Evolutionary conservation across 2,888 invertebrate species (phyloP).

Genomic region (Pseudoips prasinana): DNA sequence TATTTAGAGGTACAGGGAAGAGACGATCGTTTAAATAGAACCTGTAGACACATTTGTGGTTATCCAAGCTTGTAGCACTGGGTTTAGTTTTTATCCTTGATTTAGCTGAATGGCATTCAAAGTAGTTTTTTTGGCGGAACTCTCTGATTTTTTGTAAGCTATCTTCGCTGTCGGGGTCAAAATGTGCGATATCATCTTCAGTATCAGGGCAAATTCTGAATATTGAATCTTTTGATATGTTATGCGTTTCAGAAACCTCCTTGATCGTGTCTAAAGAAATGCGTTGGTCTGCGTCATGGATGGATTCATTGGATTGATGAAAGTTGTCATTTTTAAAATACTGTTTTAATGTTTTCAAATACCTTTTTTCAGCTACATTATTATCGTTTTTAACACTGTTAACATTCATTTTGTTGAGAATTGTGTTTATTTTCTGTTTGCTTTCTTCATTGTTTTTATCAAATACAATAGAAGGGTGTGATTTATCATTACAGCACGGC

Average conservation of each 20-base stretch:
- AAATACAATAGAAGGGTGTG: too few species aligned
- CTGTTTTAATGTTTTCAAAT: slow-evolving; percentile 42
- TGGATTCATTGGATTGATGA: slow-evolving; percentile 43
- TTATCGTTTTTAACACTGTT: slow-evolving; percentile 29
- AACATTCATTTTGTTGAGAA: slow-evolving; percentile 17
- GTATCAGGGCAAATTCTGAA: slow-evolving; percentile 40
- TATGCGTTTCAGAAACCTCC: slow-evolving; percentile 48
- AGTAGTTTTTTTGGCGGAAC: slow-evolving; percentile 82
- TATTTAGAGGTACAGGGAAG: slow-evolving; percentile 76
- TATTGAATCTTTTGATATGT: slow-evolving; percentile 28
- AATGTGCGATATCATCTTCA: slow-evolving; percentile 39
- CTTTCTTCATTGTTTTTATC: slow-evolving; percentile 3
- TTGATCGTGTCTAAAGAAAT: slow-evolving; percentile 54
- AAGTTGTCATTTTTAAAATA: slow-evolving; percentile 68
- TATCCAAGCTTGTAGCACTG: slow-evolving; percentile 41
- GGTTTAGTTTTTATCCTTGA: slow-evolving; percentile 48
- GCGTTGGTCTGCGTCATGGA: slow-evolving; percentile 40
- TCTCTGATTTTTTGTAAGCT: slow-evolving; percentile 55
- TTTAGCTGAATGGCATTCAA: slow-evolving; percentile 82
- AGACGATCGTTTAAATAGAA: slow-evolving; percentile 81
- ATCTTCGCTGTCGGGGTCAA: slow-evolving; percentile 40
- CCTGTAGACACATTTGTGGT: slow-evolving; percentile 78
- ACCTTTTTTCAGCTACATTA: slow-evolving; percentile 11
- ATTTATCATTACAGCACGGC: too few species aligned
- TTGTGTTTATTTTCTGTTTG: slow-evolving; percentile 9